Evolutionary conservation across 2,797 vertebrate genomes (phyloP).

Genomic region (Argya squamiceps): DNA sequence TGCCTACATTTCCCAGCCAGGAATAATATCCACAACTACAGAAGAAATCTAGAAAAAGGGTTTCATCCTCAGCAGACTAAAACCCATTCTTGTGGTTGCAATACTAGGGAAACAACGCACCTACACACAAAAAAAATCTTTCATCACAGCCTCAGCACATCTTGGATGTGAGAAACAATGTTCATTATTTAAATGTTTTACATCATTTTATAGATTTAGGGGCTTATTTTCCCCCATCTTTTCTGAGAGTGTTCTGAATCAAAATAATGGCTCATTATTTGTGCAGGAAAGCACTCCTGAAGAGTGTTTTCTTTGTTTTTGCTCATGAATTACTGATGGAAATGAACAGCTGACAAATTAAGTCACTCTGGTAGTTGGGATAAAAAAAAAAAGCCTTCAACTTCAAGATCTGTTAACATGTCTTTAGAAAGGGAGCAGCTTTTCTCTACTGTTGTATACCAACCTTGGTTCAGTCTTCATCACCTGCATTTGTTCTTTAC

Average conservation of each 20-base stretch:
- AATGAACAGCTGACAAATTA: constrained; percentile 51
- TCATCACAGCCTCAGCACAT: neutral
- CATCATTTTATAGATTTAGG: neutral
- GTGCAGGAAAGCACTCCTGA: neutral
- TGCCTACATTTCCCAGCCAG: neutral
- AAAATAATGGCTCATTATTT: constrained; percentile 44
- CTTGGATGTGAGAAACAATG: neutral
- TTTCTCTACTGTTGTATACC: neutral
- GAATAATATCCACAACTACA: neutral
- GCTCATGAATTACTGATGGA: constrained; percentile 29
- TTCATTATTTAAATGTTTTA: neutral
- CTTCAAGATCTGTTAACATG: neutral
- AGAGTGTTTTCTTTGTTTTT: constrained; percentile 33
- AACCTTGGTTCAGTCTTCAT: neutral
- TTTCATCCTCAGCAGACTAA: neutral
- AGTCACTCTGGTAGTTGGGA: neutral
- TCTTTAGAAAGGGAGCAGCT: neutral
- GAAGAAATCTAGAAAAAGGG: neutral
- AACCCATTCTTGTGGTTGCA: neutral
- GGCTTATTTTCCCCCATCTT: neutral
- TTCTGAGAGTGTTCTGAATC: neutral
- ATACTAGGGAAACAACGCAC: neutral
- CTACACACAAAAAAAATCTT: neutral
- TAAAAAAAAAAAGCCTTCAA: neutral
- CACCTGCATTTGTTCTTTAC: neutral